A percentile compares a stretch with the other conserved stretches of the same genome.
Evolutionary conservation across 2,797 vertebrate genomes (phyloP).

Genomic region (Chaenodraco wilsoni): DNA sequence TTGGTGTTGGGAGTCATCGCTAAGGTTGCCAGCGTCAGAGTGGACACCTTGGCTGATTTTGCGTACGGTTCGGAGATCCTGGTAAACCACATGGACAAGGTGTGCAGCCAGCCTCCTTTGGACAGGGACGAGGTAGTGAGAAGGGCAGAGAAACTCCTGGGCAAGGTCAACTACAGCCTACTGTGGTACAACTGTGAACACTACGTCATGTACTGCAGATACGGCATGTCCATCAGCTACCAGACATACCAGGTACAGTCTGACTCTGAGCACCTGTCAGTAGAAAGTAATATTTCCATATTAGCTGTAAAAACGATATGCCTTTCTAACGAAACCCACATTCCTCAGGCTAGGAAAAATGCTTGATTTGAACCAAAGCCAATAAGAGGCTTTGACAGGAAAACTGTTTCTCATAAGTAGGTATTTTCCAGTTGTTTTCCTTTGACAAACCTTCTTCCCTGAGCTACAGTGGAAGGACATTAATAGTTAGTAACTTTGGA

Average conservation of each 20-base stretch:
- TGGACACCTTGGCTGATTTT: constrained; percentile 93
- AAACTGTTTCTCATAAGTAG: neutral
- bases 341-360: neutral
- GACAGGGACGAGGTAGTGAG: constrained; percentile 88
- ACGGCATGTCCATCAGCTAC: constrained; percentile 90
- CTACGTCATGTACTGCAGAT: constrained; percentile 97
- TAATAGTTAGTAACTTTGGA: too few species aligned
- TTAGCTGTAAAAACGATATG: neutral
- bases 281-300: neutral
- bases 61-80: constrained; percentile 91
- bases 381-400: neutral
- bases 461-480: neutral
- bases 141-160: constrained; percentile 91
- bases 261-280: neutral
- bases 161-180: constrained; percentile 89
- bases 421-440: neutral
- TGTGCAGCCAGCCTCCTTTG: constrained; percentile 85
- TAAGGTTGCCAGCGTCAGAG: constrained; percentile 90
- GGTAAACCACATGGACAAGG: constrained; percentile 90
- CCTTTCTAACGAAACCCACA: neutral
- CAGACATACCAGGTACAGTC: constrained; percentile 94
- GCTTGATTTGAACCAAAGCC: neutral
- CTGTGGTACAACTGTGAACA: constrained; percentile 99
- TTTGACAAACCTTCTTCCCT: neutral
- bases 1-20: constrained; percentile 90